Evolutionary conservation across 2,888 invertebrate species (phyloP), one percentile per base, ranked within the genome.

Genomic region (Cancer borealis): DNA sequence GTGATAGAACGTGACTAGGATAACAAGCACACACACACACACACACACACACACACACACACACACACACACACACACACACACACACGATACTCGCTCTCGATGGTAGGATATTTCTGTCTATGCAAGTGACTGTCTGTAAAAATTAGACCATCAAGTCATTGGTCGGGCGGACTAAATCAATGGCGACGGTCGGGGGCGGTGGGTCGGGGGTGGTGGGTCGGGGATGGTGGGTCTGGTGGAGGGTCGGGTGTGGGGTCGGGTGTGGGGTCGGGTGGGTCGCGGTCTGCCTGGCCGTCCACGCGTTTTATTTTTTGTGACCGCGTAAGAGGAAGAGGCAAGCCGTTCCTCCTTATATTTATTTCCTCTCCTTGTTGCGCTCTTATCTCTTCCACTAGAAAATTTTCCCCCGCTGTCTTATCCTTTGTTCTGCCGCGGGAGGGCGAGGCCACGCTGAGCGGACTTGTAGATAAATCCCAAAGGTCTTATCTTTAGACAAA

Each of bases 381-480:
- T 79, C 79, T 79, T 79, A 79, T 79, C 79, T 79, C 79, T 79
- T 79, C 79, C 79, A 79, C 79, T 79, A 79, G 79, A 79, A 79
- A 79, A 30, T 79, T 79, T 79, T 79, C 30, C 79, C 79, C 79
- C 30, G 79, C 79, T 30, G 79, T 79, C 79, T 79, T 26, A 79
- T 79, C 79, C 79, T 79, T 79, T 79, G 79, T 79, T 79, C 79
- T 66, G 66, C 66, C 66, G 66, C 21, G n/a, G 66, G n/a, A 30
- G 79, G 30, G 30, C 26, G 79, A 79, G 79, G 79, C 26, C 30
- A 21, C 30, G 30, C 12, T 26, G 79, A 30, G 79, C 8, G 79
- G 14, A 10, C 79, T 30, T 17, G 12, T 12, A 12, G 79, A 79
- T 79, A 79, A 79, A 79, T 79, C 79, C 79, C 79, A 12, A 30